Evolutionary conservation across 2,888 invertebrate species (phyloP).

Genomic region (Acanthococcus lagerstroemiae): DNA sequence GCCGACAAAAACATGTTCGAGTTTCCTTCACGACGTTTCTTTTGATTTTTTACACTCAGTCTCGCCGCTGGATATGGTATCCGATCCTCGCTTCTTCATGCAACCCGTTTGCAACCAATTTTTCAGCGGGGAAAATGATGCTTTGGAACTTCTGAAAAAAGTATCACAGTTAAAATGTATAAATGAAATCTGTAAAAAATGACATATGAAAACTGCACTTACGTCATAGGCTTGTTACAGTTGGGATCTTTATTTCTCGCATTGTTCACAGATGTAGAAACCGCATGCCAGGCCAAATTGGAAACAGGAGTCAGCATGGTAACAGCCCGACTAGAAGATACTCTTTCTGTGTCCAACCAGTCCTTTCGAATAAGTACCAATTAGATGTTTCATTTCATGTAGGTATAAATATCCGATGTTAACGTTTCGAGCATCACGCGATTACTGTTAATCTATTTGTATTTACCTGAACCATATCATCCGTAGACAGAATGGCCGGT

Average conservation of each 20-base stretch:
- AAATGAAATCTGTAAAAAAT: too few species aligned
- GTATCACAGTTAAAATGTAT: neutral
- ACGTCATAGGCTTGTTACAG: constrained; percentile 40
- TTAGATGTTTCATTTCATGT: too few species aligned
- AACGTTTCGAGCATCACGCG: too few species aligned
- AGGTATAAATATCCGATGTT: too few species aligned
- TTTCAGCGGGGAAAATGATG: constrained; percentile 2
- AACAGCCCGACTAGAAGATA: constrained; percentile 48
- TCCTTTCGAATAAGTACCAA: constrained; percentile 43
- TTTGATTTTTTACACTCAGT: neutral
- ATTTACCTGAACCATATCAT: constrained; percentile 52
- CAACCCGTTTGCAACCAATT: neutral
- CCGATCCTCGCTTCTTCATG: neutral
- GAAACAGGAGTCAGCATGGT: constrained; percentile 48
- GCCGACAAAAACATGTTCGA: too few species aligned
- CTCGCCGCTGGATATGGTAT: neutral
- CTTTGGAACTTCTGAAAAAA: neutral
- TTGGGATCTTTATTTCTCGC: constrained; percentile 53
- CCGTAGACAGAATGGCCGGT: constrained; percentile 64
- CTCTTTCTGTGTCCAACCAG: constrained; percentile 55
- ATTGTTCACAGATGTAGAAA: constrained; percentile 60
- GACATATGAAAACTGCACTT: too few species aligned
- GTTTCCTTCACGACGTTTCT: too few species aligned
- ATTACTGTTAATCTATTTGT: too few species aligned
- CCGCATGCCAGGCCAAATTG: constrained; percentile 55